phyloP scores from a whole-genome alignment of 2,888 invertebrate species.

The Lasius fuliginosus region DNA sequence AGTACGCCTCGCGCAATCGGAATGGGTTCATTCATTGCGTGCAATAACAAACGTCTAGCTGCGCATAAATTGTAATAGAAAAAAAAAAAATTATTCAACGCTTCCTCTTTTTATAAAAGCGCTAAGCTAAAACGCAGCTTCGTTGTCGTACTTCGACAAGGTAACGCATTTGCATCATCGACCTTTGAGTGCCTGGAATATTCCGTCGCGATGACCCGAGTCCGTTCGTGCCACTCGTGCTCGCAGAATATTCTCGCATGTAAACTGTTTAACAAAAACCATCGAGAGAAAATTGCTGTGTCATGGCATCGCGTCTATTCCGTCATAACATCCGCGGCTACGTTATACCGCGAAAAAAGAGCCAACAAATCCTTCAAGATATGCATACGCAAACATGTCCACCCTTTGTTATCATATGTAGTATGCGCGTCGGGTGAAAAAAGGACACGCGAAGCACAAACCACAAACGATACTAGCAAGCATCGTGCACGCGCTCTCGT shows the following conservation, averaged over 20 bases:
- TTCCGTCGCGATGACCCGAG: slow-evolving; percentile 45
- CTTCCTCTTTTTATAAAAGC: slow-evolving; percentile 29
- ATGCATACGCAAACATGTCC: slow-evolving; percentile 53
- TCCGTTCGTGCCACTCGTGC: not conserved
- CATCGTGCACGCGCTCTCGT: slow-evolving; percentile 44
- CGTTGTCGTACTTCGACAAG: slow-evolving; percentile 25
- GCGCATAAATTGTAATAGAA: not conserved
- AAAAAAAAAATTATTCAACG: slow-evolving; percentile 35
- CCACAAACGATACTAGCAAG: slow-evolving; percentile 49
- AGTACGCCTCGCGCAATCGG: not conserved
- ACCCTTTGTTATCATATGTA: slow-evolving; percentile 51
- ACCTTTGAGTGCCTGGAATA: slow-evolving; percentile 50
- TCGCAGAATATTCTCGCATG: slow-evolving; percentile 47
- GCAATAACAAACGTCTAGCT: not conserved
- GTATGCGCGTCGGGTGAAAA: slow-evolving; percentile 21
- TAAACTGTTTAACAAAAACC: slow-evolving; percentile 55
- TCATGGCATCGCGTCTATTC: slow-evolving; percentile 52
- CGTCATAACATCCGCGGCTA: slow-evolving; percentile 63
- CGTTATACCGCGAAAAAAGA: slow-evolving; percentile 82
- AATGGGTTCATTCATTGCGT: not conserved
- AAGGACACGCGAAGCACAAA: slow-evolving; percentile 42
- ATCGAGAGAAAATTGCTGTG: slow-evolving; percentile 44
- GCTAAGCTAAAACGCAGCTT: slow-evolving; percentile 8
- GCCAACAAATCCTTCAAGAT: slow-evolving; percentile 72
- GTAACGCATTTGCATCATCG: slow-evolving; percentile 51